Evolutionary conservation across 1,140 invertebrate genomes (phyloP), one percentile per base, ranked within the genome.

Genomic region (Drosophila sturtevanti): DNA sequence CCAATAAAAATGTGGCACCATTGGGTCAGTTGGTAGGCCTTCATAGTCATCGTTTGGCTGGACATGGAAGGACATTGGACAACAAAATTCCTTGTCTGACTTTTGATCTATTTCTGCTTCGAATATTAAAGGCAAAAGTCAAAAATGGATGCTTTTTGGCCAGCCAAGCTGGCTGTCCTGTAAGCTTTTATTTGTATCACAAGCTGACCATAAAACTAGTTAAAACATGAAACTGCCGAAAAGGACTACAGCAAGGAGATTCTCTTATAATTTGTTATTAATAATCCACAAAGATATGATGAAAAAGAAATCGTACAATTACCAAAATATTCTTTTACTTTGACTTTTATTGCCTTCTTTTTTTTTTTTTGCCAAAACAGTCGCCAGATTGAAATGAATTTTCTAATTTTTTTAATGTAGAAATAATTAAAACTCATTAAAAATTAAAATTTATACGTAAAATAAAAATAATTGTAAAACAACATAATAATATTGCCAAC

Each of bases 1-100:
- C 84, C 84, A 89, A 89, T 89, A 89, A 89, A 87, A 89, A 89
- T 87, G 85, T 89, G 69, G 76, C 79, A 77, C 75, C 84, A 68
- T 56, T 44, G 72, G 60, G 35, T 34, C 34, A n/a, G 63, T 62
- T 48, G 41, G 16, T 48, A 48, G 21, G 12, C 11, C 41, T 59
- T 22, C 56, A 24, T 37, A 62, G 27, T 27, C 35, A 44, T 37
- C 11, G n/a, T 60, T 38, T 41, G 27, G 10, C 63, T 38, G 51
- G 21, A 21, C 5, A 48, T 48, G 16, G 41, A 21, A 16, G 41
- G 41, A 21, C 41, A 44, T 12, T 9, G 34, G 34, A 21, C 41
- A 48, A 48, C 24, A 59, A n/a, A n/a, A n/a, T 34, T 66, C 21
- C 63, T 44, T 18, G 34, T 24, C 52, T 72, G 76, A 87, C 84